A percentile compares a stretch with the other conserved stretches of the same genome.
These are phyloP conservation scores for Heteromormyrus szaboi DNA, from an alignment of 2,797 vertebrate genomes.

Conservation along the genomic window DNA sequence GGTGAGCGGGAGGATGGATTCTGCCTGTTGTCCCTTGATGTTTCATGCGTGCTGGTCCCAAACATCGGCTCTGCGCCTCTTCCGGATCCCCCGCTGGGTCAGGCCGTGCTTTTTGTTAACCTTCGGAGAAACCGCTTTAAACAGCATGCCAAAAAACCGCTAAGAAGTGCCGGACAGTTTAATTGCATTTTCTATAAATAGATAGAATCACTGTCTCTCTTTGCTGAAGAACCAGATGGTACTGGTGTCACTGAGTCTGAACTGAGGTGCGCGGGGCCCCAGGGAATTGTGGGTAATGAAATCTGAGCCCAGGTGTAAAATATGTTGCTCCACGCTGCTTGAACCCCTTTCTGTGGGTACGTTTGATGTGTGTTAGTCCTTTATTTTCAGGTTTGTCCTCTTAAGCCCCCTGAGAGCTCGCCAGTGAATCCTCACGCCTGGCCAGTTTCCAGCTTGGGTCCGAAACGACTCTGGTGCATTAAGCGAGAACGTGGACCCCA, in stretches of 20 bases:
- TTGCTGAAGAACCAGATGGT: conserved; percentile 23
- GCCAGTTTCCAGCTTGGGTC: not conserved
- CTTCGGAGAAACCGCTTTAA: conserved; percentile 20
- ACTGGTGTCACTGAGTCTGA: not conserved
- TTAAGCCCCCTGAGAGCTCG: not conserved
- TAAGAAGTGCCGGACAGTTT: conserved; percentile 27
- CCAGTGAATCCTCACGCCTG: not conserved
- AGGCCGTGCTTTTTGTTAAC: not conserved
- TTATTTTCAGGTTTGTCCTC: not conserved
- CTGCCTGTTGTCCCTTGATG: not conserved
- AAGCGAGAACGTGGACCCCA: not conserved
- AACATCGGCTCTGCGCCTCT: not conserved
- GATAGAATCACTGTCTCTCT: conserved; percentile 29
- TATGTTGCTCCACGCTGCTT: not conserved
- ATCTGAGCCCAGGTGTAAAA: conserved; percentile 6
- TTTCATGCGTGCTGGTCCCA: not conserved
- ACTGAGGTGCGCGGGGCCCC: not conserved
- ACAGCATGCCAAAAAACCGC: conserved; percentile 24
- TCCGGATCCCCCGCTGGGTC: not conserved
- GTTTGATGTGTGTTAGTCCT: not conserved
- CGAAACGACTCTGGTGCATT: not conserved
- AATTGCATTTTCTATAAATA: conserved; percentile 35
- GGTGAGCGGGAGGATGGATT: not conserved
- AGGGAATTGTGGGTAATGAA: conserved; percentile 9
- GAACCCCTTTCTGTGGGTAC: not conserved